Conservation (phyloP, 2,888 invertebrate species). For the Phymatocera aterrima region DNA sequence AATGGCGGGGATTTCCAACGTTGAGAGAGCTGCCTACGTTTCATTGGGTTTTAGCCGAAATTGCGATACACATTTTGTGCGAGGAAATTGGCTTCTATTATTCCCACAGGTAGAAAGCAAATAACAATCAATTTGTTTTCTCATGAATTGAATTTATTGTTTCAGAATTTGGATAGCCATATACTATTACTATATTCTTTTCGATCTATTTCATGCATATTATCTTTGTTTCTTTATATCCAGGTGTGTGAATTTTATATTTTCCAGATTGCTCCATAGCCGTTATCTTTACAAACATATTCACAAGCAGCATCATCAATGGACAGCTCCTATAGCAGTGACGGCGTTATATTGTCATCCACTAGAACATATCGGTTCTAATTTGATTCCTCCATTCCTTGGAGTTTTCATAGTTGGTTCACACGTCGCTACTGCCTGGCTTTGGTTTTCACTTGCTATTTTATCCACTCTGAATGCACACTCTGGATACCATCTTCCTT, state of each 20-base stretch:
- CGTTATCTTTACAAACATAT: conserved; percentile 86
- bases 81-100: conserved; percentile 92
- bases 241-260: conserved; percentile 42
- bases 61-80: conserved; percentile 84
- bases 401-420: conserved; percentile 86
- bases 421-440: conserved; percentile 85
- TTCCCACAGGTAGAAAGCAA: conserved; percentile 81
- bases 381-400: conserved; percentile 85
- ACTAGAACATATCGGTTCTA: conserved; percentile 85
- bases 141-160: too few species aligned
- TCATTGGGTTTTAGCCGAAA: conserved; percentile 85
- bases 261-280: conserved; percentile 83
- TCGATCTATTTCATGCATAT: neutral
- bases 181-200: neutral
- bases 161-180: neutral
- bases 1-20: conserved; percentile 81
- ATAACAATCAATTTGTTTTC: conserved; percentile 12
- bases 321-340: conserved; percentile 92
- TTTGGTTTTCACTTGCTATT: conserved; percentile 89
- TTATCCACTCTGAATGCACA: conserved; percentile 88
- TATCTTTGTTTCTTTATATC: neutral
- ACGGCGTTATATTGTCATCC: conserved; percentile 90
- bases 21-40: conserved; percentile 85
- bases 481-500: conserved; percentile 91
- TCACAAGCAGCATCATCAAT: conserved; percentile 92